These are phyloP conservation scores for Conus canariensis DNA, from an alignment of 2,888 invertebrate genomes.

Conservation along the genomic window DNA sequence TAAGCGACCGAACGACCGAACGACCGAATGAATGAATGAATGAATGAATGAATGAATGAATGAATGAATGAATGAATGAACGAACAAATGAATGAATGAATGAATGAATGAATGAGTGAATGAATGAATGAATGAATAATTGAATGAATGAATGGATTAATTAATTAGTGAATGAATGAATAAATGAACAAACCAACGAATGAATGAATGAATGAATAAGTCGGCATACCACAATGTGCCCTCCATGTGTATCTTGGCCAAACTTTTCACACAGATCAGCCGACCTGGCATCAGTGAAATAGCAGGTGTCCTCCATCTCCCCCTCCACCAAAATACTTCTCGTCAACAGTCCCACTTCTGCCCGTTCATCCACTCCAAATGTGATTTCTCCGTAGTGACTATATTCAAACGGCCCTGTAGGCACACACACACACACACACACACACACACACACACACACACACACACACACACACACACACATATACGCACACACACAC, in stretches of 20 bases:
- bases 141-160: too few relatives aligned
- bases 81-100: too few relatives aligned
- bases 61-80: too few relatives aligned
- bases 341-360: slow-evolving; percentile 57
- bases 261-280: slow-evolving; percentile 35
- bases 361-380: slow-evolving; percentile 43
- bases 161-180: too few relatives aligned
- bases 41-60: too few relatives aligned
- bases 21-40: too few relatives aligned
- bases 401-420: slow-evolving; percentile 40
- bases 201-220: too few relatives aligned
- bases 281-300: slow-evolving; percentile 40
- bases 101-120: too few relatives aligned
- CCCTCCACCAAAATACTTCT: slow-evolving; percentile 54
- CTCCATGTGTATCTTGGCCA: slow-evolving; percentile 42
- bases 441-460: neutral
- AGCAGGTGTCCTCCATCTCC: slow-evolving; percentile 52
- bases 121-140: too few relatives aligned
- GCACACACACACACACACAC: neutral
- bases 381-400: slow-evolving; percentile 45
- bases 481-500: too few relatives aligned
- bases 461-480: neutral
- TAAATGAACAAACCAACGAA: too few relatives aligned
- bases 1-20: too few relatives aligned
- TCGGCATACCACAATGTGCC: slow-evolving; percentile 38